phyloP scores from a whole-genome alignment of 2,113 vertebrate genomes.

The Camelus dromedarius region DNA sequence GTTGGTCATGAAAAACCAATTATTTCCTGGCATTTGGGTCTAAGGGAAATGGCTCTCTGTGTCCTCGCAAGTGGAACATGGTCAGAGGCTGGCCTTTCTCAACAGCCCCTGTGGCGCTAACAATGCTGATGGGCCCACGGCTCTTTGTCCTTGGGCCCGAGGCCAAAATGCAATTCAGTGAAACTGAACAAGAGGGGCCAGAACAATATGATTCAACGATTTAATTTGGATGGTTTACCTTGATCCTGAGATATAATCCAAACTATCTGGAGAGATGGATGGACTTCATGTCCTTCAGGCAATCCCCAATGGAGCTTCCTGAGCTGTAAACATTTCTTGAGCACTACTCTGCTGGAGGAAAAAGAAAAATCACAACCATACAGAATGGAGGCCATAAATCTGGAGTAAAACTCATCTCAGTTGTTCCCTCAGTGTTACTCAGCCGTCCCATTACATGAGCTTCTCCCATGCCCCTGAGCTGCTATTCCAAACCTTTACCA shows the following conservation, averaged over 20 bases:
- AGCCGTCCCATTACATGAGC: conserved; percentile 25
- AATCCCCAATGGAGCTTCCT: conserved; percentile 60
- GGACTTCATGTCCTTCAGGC: conserved; percentile 69
- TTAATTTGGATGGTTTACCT: conserved; percentile 69
- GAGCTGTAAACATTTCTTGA: conserved; percentile 68
- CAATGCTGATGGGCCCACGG: no score
- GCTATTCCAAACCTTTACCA: conserved; percentile 33
- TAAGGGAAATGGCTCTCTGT: conserved; percentile 4
- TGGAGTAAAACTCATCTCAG: conserved; percentile 76
- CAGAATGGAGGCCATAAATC: conserved; percentile 74
- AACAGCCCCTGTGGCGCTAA: neutral
- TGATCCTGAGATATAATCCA: conserved; percentile 65
- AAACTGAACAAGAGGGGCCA: conserved; percentile 2
- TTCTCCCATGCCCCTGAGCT: conserved; percentile 54
- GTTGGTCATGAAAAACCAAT: neutral
- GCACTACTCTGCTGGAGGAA: conserved; percentile 22
- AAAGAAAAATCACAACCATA: conserved; percentile 76
- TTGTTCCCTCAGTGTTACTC: conserved; percentile 55
- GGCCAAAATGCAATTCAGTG: neutral
- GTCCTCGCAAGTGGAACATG: neutral
- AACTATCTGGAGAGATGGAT: conserved; percentile 74
- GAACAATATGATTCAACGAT: conserved; percentile 42
- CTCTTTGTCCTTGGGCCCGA: neutral
- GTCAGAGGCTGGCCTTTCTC: neutral
- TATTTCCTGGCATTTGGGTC: neutral